Evolutionary conservation across 2,797 vertebrate species (phyloP).

Genomic region (Pseudopleuronectes americanus): DNA sequence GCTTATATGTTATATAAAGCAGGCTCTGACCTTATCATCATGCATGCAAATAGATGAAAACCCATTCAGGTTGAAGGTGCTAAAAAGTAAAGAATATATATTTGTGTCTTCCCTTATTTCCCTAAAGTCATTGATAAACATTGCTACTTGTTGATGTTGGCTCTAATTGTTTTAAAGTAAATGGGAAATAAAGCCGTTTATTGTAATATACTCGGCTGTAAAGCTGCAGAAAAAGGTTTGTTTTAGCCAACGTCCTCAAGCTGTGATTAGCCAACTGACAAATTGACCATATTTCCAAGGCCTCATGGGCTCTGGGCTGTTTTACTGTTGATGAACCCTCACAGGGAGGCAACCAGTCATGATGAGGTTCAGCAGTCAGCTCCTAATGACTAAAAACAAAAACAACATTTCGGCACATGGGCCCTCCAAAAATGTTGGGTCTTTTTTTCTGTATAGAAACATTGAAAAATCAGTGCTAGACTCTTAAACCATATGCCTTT

Average conservation of each 20-base stretch:
- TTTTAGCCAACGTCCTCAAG: constrained; percentile 49
- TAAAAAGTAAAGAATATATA: background rate
- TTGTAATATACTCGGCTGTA: background rate
- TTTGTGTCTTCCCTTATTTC: background rate
- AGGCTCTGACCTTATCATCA: background rate
- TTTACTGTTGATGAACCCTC: constrained; percentile 54
- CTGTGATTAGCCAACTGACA: constrained; percentile 65
- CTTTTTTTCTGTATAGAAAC: constrained; percentile 4
- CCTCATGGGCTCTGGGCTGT: constrained; percentile 37
- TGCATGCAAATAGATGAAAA: background rate
- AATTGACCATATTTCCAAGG: constrained; percentile 55
- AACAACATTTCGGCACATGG: background rate
- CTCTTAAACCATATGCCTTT: background rate
- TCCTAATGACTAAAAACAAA: constrained; percentile 20
- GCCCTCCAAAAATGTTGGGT: background rate
- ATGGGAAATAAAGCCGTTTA: background rate
- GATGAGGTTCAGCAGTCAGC: constrained; percentile 44
- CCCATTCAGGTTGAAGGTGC: background rate
- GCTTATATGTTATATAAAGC: background rate
- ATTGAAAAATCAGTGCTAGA: too few species aligned
- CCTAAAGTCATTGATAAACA: too few species aligned
- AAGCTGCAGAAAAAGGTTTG: constrained; percentile 36
- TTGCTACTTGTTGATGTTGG: background rate
- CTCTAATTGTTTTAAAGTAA: background rate
- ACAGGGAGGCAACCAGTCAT: constrained; percentile 34